phyloP scores from a whole-genome alignment of 2,888 invertebrate species.

The Stomorhina lunata region DNA sequence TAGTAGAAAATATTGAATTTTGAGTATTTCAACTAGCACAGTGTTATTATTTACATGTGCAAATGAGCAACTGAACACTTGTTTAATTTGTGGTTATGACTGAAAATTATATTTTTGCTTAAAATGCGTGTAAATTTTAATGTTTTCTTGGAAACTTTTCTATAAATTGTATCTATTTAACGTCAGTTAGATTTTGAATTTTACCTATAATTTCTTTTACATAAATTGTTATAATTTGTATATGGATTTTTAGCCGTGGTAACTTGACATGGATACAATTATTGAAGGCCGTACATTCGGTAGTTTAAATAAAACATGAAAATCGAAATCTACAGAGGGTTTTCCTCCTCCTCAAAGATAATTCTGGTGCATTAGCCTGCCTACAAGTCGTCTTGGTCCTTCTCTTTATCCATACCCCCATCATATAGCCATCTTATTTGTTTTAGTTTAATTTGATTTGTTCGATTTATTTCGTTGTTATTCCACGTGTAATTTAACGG shows the following conservation, averaged over 20 bases:
- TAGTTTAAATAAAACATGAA: too few species aligned
- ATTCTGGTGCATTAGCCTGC: not conserved
- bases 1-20: too few species aligned
- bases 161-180: slow-evolving; percentile 28
- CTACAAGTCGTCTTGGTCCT: not conserved
- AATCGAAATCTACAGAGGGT: too few species aligned
- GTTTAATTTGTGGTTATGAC: not conserved
- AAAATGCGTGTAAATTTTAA: slow-evolving; percentile 46
- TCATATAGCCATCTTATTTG: not conserved
- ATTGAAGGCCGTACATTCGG: not conserved
- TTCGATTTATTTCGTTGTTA: slow-evolving; percentile 50
- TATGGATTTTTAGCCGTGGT: not conserved
- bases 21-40: too few species aligned
- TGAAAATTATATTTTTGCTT: slow-evolving; percentile 22
- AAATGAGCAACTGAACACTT: too few species aligned
- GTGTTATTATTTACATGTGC: too few species aligned
- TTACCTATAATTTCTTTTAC: slow-evolving; percentile 31
- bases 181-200: not conserved
- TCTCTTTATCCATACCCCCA: not conserved
- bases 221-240: slow-evolving; percentile 19
- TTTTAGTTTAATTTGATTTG: slow-evolving; percentile 43
- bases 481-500: slow-evolving; percentile 62
- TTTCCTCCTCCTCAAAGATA: not conserved
- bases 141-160: slow-evolving; percentile 19
- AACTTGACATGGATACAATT: not conserved